phyloP scores from a whole-genome alignment of 2,888 invertebrate species.

The Idaea dimidiata region DNA sequence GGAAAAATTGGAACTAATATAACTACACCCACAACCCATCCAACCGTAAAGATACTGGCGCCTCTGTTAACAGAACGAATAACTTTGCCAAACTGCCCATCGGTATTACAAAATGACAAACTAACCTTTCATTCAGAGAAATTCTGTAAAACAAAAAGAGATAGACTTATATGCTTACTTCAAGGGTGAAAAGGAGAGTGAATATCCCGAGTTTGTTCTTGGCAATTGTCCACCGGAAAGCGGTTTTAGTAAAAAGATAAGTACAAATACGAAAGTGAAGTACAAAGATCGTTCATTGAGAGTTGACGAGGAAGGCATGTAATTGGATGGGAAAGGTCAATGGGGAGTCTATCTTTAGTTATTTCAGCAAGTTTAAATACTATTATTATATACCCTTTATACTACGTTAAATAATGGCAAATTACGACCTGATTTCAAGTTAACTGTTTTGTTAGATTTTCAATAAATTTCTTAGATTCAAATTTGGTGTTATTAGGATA shows the following conservation, averaged over 20 bases:
- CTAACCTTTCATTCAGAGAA: constrained; percentile 72
- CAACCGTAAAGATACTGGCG: not conserved
- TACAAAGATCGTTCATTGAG: constrained; percentile 72
- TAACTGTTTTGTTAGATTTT: too few species aligned
- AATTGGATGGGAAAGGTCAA: constrained; percentile 59
- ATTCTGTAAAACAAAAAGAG: constrained; percentile 54
- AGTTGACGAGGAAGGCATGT: constrained; percentile 49
- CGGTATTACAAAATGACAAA: constrained; percentile 74
- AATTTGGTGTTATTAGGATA: too few species aligned
- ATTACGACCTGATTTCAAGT: too few species aligned
- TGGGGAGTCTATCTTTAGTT: not conserved
- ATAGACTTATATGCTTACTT: constrained; percentile 37
- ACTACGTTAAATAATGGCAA: too few species aligned
- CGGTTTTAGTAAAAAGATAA: constrained; percentile 69
- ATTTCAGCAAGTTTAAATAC: not conserved
- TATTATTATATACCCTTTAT: too few species aligned
- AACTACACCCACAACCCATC: not conserved
- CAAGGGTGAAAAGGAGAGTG: constrained; percentile 38
- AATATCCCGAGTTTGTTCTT: constrained; percentile 65
- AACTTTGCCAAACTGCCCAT: constrained; percentile 28
- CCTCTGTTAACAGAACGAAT: not conserved
- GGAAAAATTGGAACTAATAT: not conserved
- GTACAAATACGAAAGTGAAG: constrained; percentile 63
- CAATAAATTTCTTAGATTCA: too few species aligned
- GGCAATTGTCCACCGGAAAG: constrained; percentile 80